Base-by-base conservation (phyloP, 2,113 vertebrate species). In the Porphyrio hochstetteri region DNA sequence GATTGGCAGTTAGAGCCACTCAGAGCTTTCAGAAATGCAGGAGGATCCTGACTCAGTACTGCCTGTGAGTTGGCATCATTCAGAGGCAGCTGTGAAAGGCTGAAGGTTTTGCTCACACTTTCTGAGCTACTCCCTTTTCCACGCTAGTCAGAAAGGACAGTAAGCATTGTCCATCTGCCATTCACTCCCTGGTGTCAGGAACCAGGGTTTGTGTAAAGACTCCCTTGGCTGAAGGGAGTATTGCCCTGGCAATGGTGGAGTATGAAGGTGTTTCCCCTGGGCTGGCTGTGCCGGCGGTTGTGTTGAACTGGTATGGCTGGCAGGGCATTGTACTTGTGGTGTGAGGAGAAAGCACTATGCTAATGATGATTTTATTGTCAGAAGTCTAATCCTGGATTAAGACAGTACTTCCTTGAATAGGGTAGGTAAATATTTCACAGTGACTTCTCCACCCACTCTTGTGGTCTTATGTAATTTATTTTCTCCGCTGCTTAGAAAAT, bases 61-160 rank as follows among this genome's bases (percentile, higher is more conserved):
- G 25, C 53, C 64, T 59, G 82, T 67, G 72, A 77, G 59, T 83
- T 61, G 35, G 33, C 60, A 57, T 86, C 16, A 65, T 86, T 79
- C 83, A 90, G 83, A 96, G 89, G 60, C 76, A 92, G 79, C 89
- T 94, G 85, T 63, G 86, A 81, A 87, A 91, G 60, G 85, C 40
- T 90, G 71, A 80, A 78, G 42, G 68, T 59, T 93, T 92, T 5
- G 4, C 40, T 94, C 55, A 29, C 67, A 25, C 40, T 88, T 93
- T 69, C 69, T 63, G 76, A 94, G 71, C 42, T 81, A 29, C 90
- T 93, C 61, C 42, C 57, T 94, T 81, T 67, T 65, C 81, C 7
- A 2, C 8, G n/a, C 72, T 53, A 64, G 91, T 85, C 33, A 35
- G 63, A 46, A 50, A 71, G 80, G 65, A 78, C 60, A 91, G 90